These are phyloP conservation scores for Crypturellus tataupa DNA, from an alignment of 2,797 vertebrate genomes.

Conservation along the genomic window DNA sequence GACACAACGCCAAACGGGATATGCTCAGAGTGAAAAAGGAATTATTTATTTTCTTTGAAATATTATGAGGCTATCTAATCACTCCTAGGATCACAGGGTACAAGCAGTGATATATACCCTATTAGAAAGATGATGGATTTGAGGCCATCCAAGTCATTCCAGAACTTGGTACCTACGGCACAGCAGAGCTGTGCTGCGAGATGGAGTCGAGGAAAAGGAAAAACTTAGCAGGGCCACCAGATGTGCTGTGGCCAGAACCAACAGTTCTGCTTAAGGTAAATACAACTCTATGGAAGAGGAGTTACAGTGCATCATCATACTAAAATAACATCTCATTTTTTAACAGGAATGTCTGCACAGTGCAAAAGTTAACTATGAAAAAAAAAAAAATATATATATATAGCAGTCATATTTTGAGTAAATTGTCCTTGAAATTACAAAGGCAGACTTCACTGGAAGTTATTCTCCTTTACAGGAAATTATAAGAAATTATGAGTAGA, in stretches of 20 bases:
- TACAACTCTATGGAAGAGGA: neutral
- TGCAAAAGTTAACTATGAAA: neutral
- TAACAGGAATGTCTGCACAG: neutral
- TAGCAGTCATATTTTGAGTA: neutral
- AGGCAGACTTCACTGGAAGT: neutral
- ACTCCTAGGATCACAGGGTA: neutral
- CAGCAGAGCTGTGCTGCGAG: neutral
- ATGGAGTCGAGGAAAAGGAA: neutral
- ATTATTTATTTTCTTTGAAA: neutral
- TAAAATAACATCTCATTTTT: neutral
- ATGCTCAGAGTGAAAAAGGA: neutral
- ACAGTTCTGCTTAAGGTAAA: neutral
- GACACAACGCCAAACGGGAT: rapidly evolving
- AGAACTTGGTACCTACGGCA: neutral
- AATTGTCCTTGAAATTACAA: neutral
- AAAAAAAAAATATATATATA: neutral
- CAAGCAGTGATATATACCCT: neutral
- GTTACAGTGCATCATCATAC: neutral
- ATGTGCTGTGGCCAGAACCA: neutral
- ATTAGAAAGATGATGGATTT: neutral
- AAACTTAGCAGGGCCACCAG: neutral
- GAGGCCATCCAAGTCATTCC: neutral
- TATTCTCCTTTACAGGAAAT: neutral
- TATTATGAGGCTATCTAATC: neutral
- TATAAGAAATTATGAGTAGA: neutral